These are phyloP conservation scores for Ateles fusciceps DNA, from an alignment of 2,797 vertebrate genomes.

Conservation along the genomic window DNA sequence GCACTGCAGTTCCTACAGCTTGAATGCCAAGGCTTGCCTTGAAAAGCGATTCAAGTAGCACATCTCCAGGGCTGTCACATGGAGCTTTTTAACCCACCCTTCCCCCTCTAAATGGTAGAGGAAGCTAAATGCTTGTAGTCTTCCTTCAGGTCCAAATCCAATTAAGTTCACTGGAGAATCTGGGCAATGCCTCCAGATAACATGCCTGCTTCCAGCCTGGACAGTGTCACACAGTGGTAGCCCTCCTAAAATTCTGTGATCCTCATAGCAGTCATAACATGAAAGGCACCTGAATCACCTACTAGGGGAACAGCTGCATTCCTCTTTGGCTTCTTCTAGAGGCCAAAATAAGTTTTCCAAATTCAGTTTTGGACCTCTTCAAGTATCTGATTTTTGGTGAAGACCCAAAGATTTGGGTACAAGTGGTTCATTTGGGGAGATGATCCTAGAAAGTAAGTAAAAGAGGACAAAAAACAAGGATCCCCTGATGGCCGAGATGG, in stretches of 20 bases:
- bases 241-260: neutral
- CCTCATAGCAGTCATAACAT: accelerated
- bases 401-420: neutral
- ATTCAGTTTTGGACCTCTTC: neutral
- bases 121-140: neutral
- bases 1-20: accelerated
- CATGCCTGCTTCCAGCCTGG: neutral
- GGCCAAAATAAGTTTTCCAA: neutral
- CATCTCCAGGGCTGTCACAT: accelerated
- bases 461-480: neutral
- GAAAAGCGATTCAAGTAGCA: neutral
- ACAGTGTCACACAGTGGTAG: neutral
- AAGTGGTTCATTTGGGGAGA: neutral
- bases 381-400: neutral
- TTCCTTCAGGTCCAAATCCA: neutral
- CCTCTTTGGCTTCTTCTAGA: neutral
- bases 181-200: no score
- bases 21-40: neutral
- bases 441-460: neutral
- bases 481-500: neutral
- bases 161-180: neutral
- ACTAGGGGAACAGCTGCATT: accelerated
- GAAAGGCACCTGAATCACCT: neutral
- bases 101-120: neutral
- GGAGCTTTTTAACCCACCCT: no score